Evolutionary conservation across 1,140 invertebrate species (phyloP).

Genomic region (Saccostrea echinata): DNA sequence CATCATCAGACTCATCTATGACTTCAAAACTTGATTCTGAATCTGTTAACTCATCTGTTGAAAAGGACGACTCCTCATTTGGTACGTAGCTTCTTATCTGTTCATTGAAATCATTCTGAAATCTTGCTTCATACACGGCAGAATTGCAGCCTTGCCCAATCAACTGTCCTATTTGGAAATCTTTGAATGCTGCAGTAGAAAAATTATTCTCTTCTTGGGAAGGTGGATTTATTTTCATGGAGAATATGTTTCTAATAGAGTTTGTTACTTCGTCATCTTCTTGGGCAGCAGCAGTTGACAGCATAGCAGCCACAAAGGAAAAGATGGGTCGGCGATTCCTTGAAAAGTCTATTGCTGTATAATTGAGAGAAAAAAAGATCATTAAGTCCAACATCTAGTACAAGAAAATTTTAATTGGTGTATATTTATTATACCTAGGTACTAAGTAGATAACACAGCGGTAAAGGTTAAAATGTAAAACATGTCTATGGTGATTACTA

Average conservation of each 20-base stretch:
- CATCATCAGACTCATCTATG: neutral
- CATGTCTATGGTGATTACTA: too few relatives aligned
- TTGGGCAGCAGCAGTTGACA: conserved; percentile 43
- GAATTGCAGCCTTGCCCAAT: conserved; percentile 92
- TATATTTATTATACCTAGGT: too few relatives aligned
- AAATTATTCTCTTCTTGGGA: conserved; percentile 26
- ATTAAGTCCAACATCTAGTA: neutral
- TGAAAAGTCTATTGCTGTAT: conserved; percentile 16
- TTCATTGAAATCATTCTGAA: conserved; percentile 42
- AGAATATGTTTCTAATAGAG: neutral
- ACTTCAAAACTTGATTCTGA: neutral
- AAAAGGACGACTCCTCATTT: too few relatives aligned
- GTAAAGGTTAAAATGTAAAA: too few relatives aligned
- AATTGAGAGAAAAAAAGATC: neutral
- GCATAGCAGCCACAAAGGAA: conserved; percentile 55
- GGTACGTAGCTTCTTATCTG: neutral
- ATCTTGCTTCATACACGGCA: conserved; percentile 87
- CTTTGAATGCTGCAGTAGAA: conserved; percentile 79
- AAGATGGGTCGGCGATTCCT: conserved; percentile 49
- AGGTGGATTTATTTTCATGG: neutral
- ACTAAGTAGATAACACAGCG: too few relatives aligned
- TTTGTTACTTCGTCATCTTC: conserved; percentile 46
- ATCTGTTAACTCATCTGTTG: neutral
- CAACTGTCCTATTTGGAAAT: conserved; percentile 86
- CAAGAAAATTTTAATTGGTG: neutral